Evolutionary conservation across 2,888 invertebrate species (phyloP), one percentile per base, ranked within the genome.

Genomic region (Amiota mariae): DNA sequence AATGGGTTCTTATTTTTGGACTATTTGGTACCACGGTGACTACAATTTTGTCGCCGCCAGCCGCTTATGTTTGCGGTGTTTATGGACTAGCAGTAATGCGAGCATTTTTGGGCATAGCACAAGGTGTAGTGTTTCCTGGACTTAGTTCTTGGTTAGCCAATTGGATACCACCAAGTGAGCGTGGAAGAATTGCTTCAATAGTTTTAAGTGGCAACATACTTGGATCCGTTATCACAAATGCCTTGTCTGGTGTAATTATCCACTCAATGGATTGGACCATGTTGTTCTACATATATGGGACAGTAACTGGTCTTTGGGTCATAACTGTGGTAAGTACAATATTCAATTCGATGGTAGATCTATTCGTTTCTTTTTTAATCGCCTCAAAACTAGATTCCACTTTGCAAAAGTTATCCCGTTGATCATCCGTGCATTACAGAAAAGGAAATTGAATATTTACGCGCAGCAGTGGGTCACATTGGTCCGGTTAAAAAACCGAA

Each of bases 91-190:
- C 96, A 11, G 89, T 91, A 0, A 80, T 95, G 9, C 91, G 96
- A 72, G 91, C 96, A 0, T 78, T 95, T 0, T 95, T 95, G 91
- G 96, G 96, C 36, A 90, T 95, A 0, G 95, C 95, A 70, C 95
- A 96, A 92, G 95, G 95, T n/a, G 93, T 94, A 0, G 93, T 95
- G 0, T 95, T 94, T 87, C 96, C 95, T 6, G 95, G 97, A 0
- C 90, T 97, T 78, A 95, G 94, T 80, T 93, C 94, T 0, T 91
- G 96, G 89, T 87, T 96, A 13, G 94, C 95, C 0, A 92, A 94
- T 78, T 96, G 96, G 96, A 93, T 94, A 0, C 95, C 95, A 0
- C 89, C 93, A 0, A 92, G 92, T 0, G 95, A 96, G 85, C 90
- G 95, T 70, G 94, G 94, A 0, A 92, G 93, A 66, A 92, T 96